phyloP scores from a whole-genome alignment of 2,888 invertebrate genomes.

The Acanthoscelides obtectus region DNA sequence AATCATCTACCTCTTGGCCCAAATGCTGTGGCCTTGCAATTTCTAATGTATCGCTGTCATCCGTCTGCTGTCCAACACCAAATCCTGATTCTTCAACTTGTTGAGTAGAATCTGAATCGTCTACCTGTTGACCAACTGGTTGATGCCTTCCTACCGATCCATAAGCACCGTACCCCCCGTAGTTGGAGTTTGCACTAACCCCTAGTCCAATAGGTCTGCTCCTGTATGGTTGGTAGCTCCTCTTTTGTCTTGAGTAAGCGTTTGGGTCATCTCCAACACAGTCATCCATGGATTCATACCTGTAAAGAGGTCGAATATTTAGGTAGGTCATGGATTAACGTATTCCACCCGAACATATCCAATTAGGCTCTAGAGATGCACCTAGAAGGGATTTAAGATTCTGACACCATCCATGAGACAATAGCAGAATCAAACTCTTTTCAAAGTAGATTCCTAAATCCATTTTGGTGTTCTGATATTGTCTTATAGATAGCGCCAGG shows the following conservation, averaged over 20 bases:
- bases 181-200: background rate
- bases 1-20: constrained; percentile 16
- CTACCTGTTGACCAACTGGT: constrained; percentile 13
- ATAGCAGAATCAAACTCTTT: too few species aligned
- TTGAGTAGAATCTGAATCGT: constrained; percentile 25
- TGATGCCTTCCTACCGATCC: constrained; percentile 1
- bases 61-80: constrained; percentile 3
- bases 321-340: too few species aligned
- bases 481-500: too few species aligned
- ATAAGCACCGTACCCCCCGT: background rate
- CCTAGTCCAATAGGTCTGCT: background rate
- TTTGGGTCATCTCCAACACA: constrained; percentile 21
- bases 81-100: constrained; percentile 15
- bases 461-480: too few species aligned
- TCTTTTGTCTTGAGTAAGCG: constrained; percentile 18
- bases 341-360: too few species aligned
- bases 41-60: background rate
- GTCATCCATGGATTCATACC: constrained; percentile 13
- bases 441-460: too few species aligned
- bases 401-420: too few species aligned
- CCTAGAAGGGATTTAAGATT: too few species aligned
- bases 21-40: background rate
- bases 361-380: too few species aligned
- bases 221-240: constrained; percentile 21
- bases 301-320: too few species aligned